A percentile compares a stretch with the other conserved stretches of the same genome.
These are phyloP conservation scores for Phrynosoma platyrhinos DNA, from an alignment of 2,113 vertebrate genomes.

Conservation along the genomic window DNA sequence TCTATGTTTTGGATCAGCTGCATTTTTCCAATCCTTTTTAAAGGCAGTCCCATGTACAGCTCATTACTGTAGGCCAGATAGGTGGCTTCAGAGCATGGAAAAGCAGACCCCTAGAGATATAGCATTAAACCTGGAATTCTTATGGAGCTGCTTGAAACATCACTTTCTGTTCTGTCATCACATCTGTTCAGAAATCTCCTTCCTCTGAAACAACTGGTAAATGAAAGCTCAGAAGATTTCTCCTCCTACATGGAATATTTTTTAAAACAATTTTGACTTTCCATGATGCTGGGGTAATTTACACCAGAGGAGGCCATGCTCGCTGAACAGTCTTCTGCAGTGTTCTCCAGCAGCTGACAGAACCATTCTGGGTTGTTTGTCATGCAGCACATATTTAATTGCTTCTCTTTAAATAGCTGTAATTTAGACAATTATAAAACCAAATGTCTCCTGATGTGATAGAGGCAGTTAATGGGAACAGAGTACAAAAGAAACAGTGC, in stretches of 20 bases:
- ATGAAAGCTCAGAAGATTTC: neutral
- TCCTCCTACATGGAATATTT: neutral
- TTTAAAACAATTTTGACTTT: neutral
- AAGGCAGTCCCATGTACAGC: neutral
- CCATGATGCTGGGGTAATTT: neutral
- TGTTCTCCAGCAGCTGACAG: neutral
- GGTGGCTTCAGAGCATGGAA: neutral
- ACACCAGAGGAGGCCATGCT: neutral
- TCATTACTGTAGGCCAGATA: neutral
- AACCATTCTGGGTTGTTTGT: neutral
- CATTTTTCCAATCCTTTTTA: neutral
- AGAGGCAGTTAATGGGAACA: constrained; percentile 1
- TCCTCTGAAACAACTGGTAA: neutral
- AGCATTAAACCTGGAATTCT: neutral
- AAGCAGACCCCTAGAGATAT: neutral
- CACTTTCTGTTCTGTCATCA: neutral
- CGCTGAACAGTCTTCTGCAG: neutral
- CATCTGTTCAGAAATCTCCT: too few species aligned
- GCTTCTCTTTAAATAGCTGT: constrained; percentile 27
- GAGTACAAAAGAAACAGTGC: neutral
- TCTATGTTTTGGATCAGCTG: neutral
- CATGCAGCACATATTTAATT: neutral
- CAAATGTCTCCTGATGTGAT: neutral
- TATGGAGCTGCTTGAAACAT: neutral
- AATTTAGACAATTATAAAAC: constrained; percentile 2